These are phyloP conservation scores for Pandion haliaetus DNA, from an alignment of 2,113 vertebrate genomes.

Conservation along the genomic window DNA sequence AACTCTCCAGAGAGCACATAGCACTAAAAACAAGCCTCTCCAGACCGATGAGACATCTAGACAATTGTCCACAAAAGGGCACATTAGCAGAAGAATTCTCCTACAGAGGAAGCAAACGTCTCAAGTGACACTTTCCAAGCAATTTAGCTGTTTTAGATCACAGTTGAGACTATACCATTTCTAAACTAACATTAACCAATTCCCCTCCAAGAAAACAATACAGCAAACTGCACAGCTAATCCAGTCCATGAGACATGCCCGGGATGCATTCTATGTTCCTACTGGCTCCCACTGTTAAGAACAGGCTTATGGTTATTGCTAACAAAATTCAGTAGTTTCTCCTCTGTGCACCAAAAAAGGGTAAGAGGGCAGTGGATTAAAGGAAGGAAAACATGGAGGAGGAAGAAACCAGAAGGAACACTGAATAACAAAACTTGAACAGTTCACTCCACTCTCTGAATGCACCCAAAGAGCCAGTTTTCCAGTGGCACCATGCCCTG, in stretches of 20 bases:
- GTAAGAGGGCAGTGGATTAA: neutral
- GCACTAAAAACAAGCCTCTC: slow-evolving; percentile 17
- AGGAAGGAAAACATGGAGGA: neutral
- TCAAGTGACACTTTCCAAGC: slow-evolving; percentile 2
- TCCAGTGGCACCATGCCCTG: neutral
- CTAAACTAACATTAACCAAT: neutral
- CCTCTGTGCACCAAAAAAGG: neutral
- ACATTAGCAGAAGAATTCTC: slow-evolving; percentile 23
- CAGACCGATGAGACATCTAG: slow-evolving; percentile 26
- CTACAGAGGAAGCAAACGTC: slow-evolving; percentile 2
- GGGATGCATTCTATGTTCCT: neutral
- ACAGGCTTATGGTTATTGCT: neutral
- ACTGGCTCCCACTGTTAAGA: neutral
- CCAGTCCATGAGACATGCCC: fast-evolving
- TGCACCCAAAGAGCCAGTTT: neutral
- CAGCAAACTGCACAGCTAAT: neutral
- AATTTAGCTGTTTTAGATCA: neutral
- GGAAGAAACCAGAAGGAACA: neutral
- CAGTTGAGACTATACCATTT: neutral
- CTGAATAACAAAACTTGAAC: neutral
- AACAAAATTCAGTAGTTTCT: neutral
- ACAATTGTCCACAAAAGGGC: slow-evolving; percentile 1
- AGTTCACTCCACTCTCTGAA: neutral
- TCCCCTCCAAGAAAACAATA: neutral
- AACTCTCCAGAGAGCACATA: neutral